phyloP scores from a whole-genome alignment of 2,888 invertebrate genomes.

The Oligia latruncula region DNA sequence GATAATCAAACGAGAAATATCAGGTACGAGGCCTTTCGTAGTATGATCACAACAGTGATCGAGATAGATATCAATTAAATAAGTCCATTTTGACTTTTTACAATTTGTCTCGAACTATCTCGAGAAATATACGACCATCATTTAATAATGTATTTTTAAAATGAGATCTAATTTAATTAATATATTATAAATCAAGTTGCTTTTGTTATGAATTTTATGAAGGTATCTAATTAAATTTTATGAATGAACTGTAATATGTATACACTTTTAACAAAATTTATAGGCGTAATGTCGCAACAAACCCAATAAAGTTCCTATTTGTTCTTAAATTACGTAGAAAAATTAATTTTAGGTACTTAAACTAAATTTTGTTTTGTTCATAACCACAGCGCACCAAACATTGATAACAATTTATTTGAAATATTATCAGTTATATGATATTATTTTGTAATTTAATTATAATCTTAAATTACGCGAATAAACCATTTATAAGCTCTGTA shows the following conservation, averaged over 20 bases:
- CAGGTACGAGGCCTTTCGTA: slow-evolving; percentile 64
- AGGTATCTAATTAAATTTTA: slow-evolving; percentile 28
- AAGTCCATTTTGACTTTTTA: slow-evolving; percentile 51
- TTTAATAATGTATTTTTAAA: slow-evolving; percentile 48
- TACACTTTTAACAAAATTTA: slow-evolving; percentile 50
- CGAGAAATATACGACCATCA: slow-evolving; percentile 30
- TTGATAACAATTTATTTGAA: slow-evolving; percentile 58
- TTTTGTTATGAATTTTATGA: slow-evolving; percentile 44
- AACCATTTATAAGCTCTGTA: slow-evolving; percentile 56
- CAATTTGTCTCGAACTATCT: slow-evolving; percentile 36
- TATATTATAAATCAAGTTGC: slow-evolving; percentile 33
- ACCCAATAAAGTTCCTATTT: slow-evolving; percentile 69
- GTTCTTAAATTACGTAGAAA: slow-evolving; percentile 58
- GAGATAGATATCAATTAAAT: slow-evolving; percentile 37
- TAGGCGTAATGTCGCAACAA: slow-evolving; percentile 51
- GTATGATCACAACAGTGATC: slow-evolving; percentile 51
- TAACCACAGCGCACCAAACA: slow-evolving; percentile 61
- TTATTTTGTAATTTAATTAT: slow-evolving; percentile 63
- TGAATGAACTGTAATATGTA: slow-evolving; percentile 39
- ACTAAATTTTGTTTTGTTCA: slow-evolving; percentile 58
- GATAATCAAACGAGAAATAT: slow-evolving; percentile 64
- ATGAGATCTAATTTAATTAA: slow-evolving; percentile 18
- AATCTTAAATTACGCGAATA: slow-evolving; percentile 61
- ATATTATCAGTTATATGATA: slow-evolving; percentile 69
- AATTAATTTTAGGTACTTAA: slow-evolving; percentile 59